Base-by-base conservation (phyloP, 2,888 invertebrate species). In the Galerucella pusilla region DNA sequence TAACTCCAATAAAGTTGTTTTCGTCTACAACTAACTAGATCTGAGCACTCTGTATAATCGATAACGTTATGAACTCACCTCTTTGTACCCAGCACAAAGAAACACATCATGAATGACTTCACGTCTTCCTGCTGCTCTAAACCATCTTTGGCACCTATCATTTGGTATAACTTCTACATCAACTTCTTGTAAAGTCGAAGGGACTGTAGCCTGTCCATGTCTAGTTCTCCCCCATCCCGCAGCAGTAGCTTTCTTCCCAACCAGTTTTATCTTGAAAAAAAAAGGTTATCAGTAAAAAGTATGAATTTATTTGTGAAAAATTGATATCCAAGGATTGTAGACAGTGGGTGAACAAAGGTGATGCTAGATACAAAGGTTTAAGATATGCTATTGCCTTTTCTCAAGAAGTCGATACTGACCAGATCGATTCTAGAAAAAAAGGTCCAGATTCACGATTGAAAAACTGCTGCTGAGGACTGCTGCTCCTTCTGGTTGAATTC, bases 91-190 rank as follows among this genome's bases (percentile, higher is more conserved):
- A 0, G 97, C 97, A 85, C 97, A 97, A 0, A 97, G 88, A 86
- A 97, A 97, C 1, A 97, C 97, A 82, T 97, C 96, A 82, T 97
- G 96, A 77, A 97, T 97, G n/a, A 94, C 94, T 87, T 97, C 97
- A 69, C 96, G 88, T 52, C 97, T 88, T 0, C 97, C 97, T 0
- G 97, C 97, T 0, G 96, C 94, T 68, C 96, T 89, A 88, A 97
- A 97, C 97, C 97, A 97, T 67, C 95, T 91, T 88, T 97, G 97
- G 83, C 97, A 97, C 75, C 96, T 91, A 83, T 96, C 95, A 84
- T 97, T 96, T 0, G 96, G 94, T 64, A 97, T 94, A 16, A 97
- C 94, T 86, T 95, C 94, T 0, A 95, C 94, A 75, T 94, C 94
- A 2, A 95, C 95, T 86, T 95, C 94, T 89, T 93, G 94, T 76